These are phyloP conservation scores for Aphelenchoides besseyi DNA, from an alignment of 1,140 invertebrate genomes.

Conservation along the genomic window DNA sequence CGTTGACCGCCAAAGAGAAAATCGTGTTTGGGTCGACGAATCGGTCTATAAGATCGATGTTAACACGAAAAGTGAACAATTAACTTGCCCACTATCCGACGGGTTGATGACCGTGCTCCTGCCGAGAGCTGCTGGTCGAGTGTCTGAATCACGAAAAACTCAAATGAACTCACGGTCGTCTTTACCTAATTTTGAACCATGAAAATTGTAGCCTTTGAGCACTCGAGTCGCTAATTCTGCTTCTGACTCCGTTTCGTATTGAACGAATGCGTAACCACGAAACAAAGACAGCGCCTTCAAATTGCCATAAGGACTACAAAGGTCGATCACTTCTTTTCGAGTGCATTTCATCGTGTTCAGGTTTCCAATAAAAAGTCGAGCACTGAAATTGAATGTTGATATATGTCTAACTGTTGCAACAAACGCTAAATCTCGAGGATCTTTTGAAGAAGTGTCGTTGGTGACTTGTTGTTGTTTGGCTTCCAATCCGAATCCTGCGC, in stretches of 20 bases:
- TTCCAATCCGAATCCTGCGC: neutral
- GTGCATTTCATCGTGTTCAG: conserved; percentile 13
- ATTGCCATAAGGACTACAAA: conserved; percentile 21
- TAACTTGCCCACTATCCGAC: neutral
- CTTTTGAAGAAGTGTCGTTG: conserved; percentile 8
- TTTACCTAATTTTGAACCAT: conserved; percentile 14
- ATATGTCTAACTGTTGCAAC: neutral
- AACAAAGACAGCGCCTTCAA: conserved; percentile 19
- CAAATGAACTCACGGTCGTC: neutral
- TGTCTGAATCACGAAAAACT: neutral
- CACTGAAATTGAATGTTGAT: conserved; percentile 22
- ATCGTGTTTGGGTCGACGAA: conserved; percentile 7
- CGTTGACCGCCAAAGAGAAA: conserved; percentile 20
- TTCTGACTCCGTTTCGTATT: conserved; percentile 12
- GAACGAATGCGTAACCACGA: conserved; percentile 27
- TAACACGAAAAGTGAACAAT: conserved; percentile 4
- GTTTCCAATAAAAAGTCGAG: conserved; percentile 29
- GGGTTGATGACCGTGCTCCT: neutral
- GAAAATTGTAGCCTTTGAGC: conserved; percentile 28
- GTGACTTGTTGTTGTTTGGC: neutral
- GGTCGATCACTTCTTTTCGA: conserved; percentile 21
- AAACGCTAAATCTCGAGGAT: too few relatives aligned
- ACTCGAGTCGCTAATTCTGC: conserved; percentile 15
- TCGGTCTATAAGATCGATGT: conserved; percentile 4
- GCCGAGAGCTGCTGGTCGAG: neutral